phyloP scores from a whole-genome alignment of 2,113 vertebrate species.

The Ceyx margarethae region DNA sequence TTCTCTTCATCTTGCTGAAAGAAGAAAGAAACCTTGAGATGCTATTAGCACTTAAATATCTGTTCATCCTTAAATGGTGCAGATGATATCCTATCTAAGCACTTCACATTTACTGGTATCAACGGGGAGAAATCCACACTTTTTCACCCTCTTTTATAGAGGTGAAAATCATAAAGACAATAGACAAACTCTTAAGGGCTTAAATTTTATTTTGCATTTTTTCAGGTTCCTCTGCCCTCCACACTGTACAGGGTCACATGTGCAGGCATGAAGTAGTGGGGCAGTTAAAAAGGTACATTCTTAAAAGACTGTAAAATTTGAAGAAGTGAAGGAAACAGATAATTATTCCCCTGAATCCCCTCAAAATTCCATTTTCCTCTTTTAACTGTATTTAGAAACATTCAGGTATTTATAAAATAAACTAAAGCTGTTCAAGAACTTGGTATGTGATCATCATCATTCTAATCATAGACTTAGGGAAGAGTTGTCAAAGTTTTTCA shows the following conservation, averaged over 20 bases:
- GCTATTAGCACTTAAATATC: neutral
- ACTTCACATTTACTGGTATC: neutral
- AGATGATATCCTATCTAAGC: neutral
- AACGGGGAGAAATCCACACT: neutral
- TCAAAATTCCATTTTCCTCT: neutral
- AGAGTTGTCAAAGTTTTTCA: neutral
- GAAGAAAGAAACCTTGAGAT: neutral
- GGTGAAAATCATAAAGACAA: neutral
- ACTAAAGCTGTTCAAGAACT: neutral
- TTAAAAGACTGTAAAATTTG: neutral
- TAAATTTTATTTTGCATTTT: neutral
- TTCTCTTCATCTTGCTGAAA: neutral
- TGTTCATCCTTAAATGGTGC: neutral
- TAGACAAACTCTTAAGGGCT: neutral
- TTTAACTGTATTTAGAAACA: neutral
- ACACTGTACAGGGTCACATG: fast-evolving
- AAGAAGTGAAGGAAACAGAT: neutral
- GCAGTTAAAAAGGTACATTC: neutral
- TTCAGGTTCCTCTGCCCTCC: neutral
- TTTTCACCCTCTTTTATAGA: neutral
- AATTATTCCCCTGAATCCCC: neutral
- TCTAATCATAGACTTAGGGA: neutral
- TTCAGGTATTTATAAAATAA: neutral
- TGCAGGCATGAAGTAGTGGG: neutral
- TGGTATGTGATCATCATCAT: neutral